Evolutionary conservation across 2,888 invertebrate species (phyloP).

Genomic region (Diabrotica balteata): DNA sequence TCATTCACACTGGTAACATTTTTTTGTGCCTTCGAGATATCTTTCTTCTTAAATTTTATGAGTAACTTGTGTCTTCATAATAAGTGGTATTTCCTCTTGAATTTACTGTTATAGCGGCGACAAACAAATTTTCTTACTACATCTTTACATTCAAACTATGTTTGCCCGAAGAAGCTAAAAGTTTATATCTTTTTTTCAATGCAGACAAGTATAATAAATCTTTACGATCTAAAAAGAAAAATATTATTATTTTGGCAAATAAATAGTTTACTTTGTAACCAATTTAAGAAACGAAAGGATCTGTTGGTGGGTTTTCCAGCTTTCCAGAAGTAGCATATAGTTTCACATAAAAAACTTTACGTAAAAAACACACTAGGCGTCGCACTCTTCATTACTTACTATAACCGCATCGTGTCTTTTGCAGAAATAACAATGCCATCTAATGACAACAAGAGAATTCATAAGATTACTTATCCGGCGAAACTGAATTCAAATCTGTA

Average conservation of each 20-base stretch:
- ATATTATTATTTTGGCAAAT: neutral
- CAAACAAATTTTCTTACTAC: constrained; percentile 44
- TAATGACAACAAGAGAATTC: too few relatives aligned
- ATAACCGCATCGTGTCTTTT: too few relatives aligned
- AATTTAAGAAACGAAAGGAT: too few relatives aligned
- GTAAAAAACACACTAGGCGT: too few relatives aligned
- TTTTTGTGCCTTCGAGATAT: too few relatives aligned
- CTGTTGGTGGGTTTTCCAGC: too few relatives aligned
- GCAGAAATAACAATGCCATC: too few relatives aligned
- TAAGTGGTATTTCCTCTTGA: constrained; percentile 30
- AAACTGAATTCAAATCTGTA: too few relatives aligned
- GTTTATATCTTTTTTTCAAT: constrained; percentile 57
- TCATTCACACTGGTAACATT: too few relatives aligned
- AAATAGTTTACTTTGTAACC: neutral
- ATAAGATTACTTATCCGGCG: too few relatives aligned
- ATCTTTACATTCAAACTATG: constrained; percentile 41
- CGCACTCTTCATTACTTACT: too few relatives aligned
- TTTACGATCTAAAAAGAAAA: constrained; percentile 20
- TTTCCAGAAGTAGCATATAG: neutral
- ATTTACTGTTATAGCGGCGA: constrained; percentile 29
- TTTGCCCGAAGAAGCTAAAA: constrained; percentile 48
- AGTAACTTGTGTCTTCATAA: constrained; percentile 11
- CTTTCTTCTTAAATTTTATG: too few relatives aligned
- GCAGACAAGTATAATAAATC: constrained; percentile 50
- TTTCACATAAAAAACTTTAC: constrained; percentile 19